These are phyloP conservation scores for Leucoma salicis DNA, from an alignment of 2,888 invertebrate species.

Conservation along the genomic window DNA sequence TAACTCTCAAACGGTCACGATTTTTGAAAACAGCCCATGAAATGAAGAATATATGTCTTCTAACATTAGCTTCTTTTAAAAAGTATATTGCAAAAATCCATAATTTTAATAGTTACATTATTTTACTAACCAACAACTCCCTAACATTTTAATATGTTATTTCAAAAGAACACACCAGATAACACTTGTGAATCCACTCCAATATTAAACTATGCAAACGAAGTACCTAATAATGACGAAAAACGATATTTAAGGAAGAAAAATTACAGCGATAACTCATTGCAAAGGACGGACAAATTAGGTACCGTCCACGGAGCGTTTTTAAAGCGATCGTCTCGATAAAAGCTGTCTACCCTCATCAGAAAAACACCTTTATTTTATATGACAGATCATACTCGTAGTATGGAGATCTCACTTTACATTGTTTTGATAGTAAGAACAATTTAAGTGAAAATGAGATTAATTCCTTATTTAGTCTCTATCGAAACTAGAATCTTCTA, in stretches of 20 bases:
- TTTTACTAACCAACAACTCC: too few relatives aligned
- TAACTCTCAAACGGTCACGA: too few relatives aligned
- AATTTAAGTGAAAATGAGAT: too few relatives aligned
- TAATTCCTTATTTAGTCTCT: too few relatives aligned
- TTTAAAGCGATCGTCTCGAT: constrained; percentile 54
- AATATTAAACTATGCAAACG: constrained; percentile 31
- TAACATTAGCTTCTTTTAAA: too few relatives aligned
- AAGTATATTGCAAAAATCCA: too few relatives aligned
- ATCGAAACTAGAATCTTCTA: too few relatives aligned
- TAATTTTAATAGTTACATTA: too few relatives aligned
- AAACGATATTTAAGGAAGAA: constrained; percentile 44
- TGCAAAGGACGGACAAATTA: constrained; percentile 56
- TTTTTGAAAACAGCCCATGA: too few relatives aligned
- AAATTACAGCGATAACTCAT: constrained; percentile 55
- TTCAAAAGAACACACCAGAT: too few relatives aligned
- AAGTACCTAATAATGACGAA: constrained; percentile 36
- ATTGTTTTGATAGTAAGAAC: neutral
- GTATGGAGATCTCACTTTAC: constrained; percentile 13
- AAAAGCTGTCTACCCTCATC: constrained; percentile 33
- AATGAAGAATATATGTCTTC: too few relatives aligned
- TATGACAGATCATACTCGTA: constrained; percentile 21
- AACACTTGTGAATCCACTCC: neutral
- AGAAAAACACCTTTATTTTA: constrained; percentile 19
- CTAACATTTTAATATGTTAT: too few relatives aligned
- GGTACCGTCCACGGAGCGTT: constrained; percentile 41